Conservation (phyloP, 1,140 invertebrate species). For the Campoletis sonorensis region DNA sequence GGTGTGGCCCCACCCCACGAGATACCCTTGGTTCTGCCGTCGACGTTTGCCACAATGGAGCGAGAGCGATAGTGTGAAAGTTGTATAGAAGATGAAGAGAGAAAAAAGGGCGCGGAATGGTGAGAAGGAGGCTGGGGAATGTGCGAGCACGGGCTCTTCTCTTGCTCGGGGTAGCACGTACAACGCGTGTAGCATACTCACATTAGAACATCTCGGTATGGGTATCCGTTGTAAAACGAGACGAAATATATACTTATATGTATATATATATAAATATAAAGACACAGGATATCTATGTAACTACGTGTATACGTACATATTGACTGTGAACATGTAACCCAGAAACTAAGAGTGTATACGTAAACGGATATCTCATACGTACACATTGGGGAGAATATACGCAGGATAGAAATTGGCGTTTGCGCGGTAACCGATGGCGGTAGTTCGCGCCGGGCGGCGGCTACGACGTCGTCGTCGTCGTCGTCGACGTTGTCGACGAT, state of each 20-base stretch:
- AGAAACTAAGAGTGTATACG: constrained; percentile 1
- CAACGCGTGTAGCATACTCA: constrained; percentile 14
- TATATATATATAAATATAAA: too few relatives aligned
- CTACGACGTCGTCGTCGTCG: constrained; percentile 33
- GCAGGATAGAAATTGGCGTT: constrained; percentile 53
- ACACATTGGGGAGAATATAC: background rate
- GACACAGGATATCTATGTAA: constrained; percentile 1
- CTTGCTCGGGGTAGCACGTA: background rate
- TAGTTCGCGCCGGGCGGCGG: constrained; percentile 67
- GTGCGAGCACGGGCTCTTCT: constrained; percentile 8
- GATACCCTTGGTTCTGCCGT: constrained; percentile 16
- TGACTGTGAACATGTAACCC: background rate
- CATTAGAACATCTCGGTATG: background rate
- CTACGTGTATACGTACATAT: background rate
- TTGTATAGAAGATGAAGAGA: constrained; percentile 27
- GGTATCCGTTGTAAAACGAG: background rate
- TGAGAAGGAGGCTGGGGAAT: background rate
- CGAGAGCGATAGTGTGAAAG: constrained; percentile 20
- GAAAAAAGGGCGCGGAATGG: constrained; percentile 20
- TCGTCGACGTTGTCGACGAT: constrained; percentile 48
- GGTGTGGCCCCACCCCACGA: constrained; percentile 29
- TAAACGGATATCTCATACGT: constrained; percentile 29
- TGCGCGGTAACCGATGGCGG: constrained; percentile 61
- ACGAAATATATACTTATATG: background rate
- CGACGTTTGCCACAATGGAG: constrained; percentile 29